Base-by-base conservation (phyloP, 2,888 invertebrate species). In the Tigriopus californicus region DNA sequence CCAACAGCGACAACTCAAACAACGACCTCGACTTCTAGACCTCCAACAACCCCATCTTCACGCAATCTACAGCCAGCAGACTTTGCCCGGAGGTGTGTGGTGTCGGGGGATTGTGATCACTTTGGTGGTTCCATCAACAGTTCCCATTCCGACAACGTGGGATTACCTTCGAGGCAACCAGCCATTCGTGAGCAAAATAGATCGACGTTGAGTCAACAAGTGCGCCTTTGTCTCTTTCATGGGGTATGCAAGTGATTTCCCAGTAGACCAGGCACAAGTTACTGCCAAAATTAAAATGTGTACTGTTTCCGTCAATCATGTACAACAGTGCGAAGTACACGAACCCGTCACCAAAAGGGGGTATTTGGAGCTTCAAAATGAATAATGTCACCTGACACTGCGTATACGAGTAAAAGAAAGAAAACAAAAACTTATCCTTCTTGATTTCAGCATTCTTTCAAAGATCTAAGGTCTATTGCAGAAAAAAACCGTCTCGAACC, bases 181-280 rank as follows among this genome's bases (percentile, higher is more conserved):
- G 47, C 24, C 24, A 22, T 51, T 22, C 20, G 24, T 25, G 33
- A 33, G 33, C 33, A 33, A 33, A 52, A 52, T 25, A 52, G 33
- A 33, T 15, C 33, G 52, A 24, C 56, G 20, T 24, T 54, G n/a
- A 18, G 40, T 44, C 46, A 42, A 42, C 18, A 56, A 25, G 25
- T 56, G 18, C 44, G 44, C 18, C 18, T 15, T 15, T 56, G 56
- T 46, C 44, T 56, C 15, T 56, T 56, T 25, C 20, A 56, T 20
- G 22, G 33, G 20, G 46, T 56, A 22, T 56, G 56, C 44, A 40
- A 18, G 41, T 54, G 8, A 51, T 33, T 33, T 33, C 33, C 33
- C 33, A 6, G 25, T 12, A 12, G 52, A 22, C 10, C 10, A 51
- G 1, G 12, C 52, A 1, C 24, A 24, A 8, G 22, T 51, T 6